Base-by-base conservation (phyloP, 2,888 invertebrate species). In the Drosophila barbarae region DNA sequence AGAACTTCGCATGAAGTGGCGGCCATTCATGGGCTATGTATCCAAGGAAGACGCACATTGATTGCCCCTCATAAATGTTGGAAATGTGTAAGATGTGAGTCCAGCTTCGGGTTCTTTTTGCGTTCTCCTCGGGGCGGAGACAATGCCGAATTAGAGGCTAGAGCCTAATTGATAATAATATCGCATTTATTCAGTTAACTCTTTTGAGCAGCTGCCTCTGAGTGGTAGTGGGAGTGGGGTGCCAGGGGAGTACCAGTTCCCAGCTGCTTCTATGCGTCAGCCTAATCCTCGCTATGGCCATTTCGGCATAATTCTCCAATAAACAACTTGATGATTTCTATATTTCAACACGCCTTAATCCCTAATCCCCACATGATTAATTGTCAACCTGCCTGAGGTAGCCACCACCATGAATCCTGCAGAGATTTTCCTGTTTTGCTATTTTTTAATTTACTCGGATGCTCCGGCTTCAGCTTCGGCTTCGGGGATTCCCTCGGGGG, bases 151-250 rank as follows among this genome's bases (percentile, higher is more conserved):
- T 84, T 83, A 76, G 86, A 75, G 70, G 66, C 39, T 51, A 54
- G 39, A 53, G 61, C 70, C 84, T 86, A 84, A 84, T 84, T 83
- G 84, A 78, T 86, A 78, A 84, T 84, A 83, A 84, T 84, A 69
- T 71, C 72, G 66, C 72, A 74, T 72, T 83, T 84, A 76, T 68
- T 74, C 79, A 71, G 73, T 69, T 69, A 66, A 72, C 79, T 76
- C 78, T 67, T 73, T 68, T 52, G 54, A 53, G 54, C 55, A 56
- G 55, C 54, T 66, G 50, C 13, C 15, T 7, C 30, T 6, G 35
- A 12, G 7, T 23, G 7, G 9, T 38, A 15, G 26, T 41, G 15
- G 35, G 7, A 12, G 30, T 5, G 35, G 7, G 9, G 30, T 5
- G 35, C 18, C n/a, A 36, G 30, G 36, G 46, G 42, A 23, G 32